These are phyloP conservation scores for Anastatus disparis DNA, from an alignment of 1,140 invertebrate genomes.

Conservation along the genomic window DNA sequence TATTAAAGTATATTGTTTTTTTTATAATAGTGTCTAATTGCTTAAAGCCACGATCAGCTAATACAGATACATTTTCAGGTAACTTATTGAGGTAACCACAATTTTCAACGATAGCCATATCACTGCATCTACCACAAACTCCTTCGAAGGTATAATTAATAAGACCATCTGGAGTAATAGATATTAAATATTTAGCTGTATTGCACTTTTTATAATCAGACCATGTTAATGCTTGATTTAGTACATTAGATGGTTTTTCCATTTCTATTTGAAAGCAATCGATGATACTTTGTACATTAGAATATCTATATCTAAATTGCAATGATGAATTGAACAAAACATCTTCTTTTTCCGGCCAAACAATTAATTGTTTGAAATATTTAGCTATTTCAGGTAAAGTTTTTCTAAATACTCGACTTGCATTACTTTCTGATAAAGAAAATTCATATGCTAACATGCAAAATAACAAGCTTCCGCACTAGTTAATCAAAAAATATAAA, in stretches of 20 bases:
- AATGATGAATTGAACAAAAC: slow-evolving; percentile 7
- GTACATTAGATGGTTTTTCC: slow-evolving; percentile 55
- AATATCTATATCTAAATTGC: slow-evolving; percentile 48
- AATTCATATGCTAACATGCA: slow-evolving; percentile 38
- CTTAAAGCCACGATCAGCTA: slow-evolving; percentile 56
- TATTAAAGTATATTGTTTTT: slow-evolving; percentile 28
- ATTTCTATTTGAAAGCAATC: slow-evolving; percentile 60
- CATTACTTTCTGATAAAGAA: slow-evolving; percentile 33
- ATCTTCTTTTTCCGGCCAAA: slow-evolving; percentile 31
- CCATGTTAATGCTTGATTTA: slow-evolving; percentile 60
- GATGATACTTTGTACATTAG: slow-evolving; percentile 50
- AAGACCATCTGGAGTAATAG: slow-evolving; percentile 60
- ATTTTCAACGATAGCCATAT: too few species aligned
- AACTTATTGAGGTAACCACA: slow-evolving; percentile 54
- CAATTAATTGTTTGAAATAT: too few species aligned
- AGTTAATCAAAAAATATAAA: too few species aligned
- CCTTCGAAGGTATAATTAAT: slow-evolving; percentile 59
- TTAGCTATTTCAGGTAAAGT: slow-evolving; percentile 22
- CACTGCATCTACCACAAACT: slow-evolving; percentile 57
- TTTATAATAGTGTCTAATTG: slow-evolving; percentile 48
- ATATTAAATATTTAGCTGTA: slow-evolving; percentile 65
- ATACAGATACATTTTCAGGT: too few species aligned
- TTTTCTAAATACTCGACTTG: slow-evolving; percentile 32
- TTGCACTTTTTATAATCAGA: slow-evolving; percentile 63
- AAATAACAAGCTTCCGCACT: slow-evolving; percentile 20